Conservation (phyloP, 2,113 vertebrate species). For the Triplophysa siluroides region DNA sequence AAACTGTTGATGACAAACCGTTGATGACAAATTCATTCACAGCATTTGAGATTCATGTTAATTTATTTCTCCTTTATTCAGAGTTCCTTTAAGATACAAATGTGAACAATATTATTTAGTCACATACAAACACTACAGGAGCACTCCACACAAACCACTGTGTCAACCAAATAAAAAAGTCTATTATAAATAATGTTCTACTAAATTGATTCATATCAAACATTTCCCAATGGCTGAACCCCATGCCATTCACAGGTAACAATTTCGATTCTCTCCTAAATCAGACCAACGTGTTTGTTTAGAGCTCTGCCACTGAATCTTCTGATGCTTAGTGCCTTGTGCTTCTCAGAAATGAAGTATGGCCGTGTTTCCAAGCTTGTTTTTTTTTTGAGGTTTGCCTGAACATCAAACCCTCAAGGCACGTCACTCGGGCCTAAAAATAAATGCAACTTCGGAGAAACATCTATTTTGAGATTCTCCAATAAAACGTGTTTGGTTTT, state of each 20-base stretch:
- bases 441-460: slow-evolving; percentile 30
- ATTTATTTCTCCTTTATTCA: slow-evolving; percentile 45
- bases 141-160: slow-evolving; percentile 53
- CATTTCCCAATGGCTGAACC: slow-evolving; percentile 32
- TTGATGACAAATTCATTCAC: not conserved
- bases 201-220: slow-evolving; percentile 39
- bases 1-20: not conserved
- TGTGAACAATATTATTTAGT: slow-evolving; percentile 56
- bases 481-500: not conserved
- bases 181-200: slow-evolving; percentile 39
- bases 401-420: slow-evolving; percentile 14
- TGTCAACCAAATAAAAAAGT: slow-evolving; percentile 35
- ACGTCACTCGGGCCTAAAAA: slow-evolving; percentile 37
- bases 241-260: slow-evolving; percentile 26
- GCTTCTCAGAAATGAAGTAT: not conserved
- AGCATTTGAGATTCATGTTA: not conserved
- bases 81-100: slow-evolving; percentile 51
- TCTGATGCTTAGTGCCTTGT: not conserved
- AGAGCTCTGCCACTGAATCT: slow-evolving; percentile 7
- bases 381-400: slow-evolving; percentile 26
- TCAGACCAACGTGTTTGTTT: slow-evolving; percentile 22
- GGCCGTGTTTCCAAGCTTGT: slow-evolving; percentile 21
- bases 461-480: slow-evolving; percentile 28
- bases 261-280: slow-evolving; percentile 10
- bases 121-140: slow-evolving; percentile 57